Conservation (phyloP, 1,140 invertebrate species). For the Watersipora subatra region DNA sequence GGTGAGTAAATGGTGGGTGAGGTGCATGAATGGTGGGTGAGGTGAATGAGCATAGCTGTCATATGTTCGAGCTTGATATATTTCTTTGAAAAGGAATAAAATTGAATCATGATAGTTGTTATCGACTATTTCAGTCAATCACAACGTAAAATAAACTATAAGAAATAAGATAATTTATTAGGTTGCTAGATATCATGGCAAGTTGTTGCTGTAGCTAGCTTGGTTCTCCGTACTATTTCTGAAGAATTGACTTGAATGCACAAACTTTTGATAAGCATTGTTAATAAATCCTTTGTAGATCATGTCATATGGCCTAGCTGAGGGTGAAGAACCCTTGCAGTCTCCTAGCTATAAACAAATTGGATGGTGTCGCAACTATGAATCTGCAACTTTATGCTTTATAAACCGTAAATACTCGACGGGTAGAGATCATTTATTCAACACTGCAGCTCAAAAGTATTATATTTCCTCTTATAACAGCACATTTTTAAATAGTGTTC, state of each 20-base stretch:
- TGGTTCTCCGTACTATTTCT: not conserved
- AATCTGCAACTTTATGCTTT: not conserved
- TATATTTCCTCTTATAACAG: not conserved
- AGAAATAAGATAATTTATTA: not conserved
- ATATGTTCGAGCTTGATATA: too few species aligned
- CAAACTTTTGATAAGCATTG: not conserved
- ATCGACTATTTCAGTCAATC: too few species aligned
- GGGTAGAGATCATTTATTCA: not conserved
- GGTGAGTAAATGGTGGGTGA: too few species aligned
- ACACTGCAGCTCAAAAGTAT: not conserved
- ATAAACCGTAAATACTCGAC: not conserved
- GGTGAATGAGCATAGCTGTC: too few species aligned
- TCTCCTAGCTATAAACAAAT: not conserved
- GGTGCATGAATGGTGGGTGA: too few species aligned
- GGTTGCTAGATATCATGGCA: too few species aligned
- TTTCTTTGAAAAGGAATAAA: too few species aligned
- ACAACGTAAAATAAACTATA: not conserved
- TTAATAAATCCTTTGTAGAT: not conserved
- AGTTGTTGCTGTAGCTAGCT: too few species aligned
- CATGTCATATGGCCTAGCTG: not conserved
- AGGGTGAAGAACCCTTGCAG: not conserved
- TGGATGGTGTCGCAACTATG: not conserved
- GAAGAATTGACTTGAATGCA: not conserved
- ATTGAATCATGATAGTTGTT: too few species aligned
- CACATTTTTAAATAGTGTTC: not conserved